These are phyloP conservation scores for Dunckerocampus dactyliophorus DNA, from an alignment of 2,113 vertebrate species.

Conservation along the genomic window DNA sequence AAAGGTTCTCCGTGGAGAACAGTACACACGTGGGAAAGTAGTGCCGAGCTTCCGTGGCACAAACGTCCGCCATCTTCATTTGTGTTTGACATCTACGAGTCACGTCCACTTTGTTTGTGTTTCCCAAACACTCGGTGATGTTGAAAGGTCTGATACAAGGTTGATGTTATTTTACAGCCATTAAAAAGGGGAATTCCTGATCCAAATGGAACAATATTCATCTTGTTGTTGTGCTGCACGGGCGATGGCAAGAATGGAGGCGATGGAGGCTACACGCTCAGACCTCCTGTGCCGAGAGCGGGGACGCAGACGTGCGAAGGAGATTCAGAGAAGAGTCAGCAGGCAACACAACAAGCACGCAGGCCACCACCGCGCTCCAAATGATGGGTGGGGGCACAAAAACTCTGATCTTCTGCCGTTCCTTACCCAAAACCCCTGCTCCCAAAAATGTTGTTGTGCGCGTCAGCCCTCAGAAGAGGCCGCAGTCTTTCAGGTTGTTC, in stretches of 20 bases:
- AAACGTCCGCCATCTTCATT: slow-evolving; percentile 15
- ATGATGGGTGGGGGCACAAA: slow-evolving; percentile 10
- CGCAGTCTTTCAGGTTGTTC: slow-evolving; percentile 99
- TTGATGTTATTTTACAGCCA: slow-evolving; percentile 38
- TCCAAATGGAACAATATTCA: slow-evolving; percentile 55
- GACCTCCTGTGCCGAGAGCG: slow-evolving; percentile 46
- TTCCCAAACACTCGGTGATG: too few relatives aligned
- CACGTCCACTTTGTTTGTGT: slow-evolving; percentile 14
- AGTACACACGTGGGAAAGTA: slow-evolving; percentile 41
- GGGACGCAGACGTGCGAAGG: slow-evolving; percentile 52
- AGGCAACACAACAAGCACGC: slow-evolving; percentile 70
- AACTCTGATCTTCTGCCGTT: not conserved
- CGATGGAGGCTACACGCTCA: slow-evolving; percentile 55
- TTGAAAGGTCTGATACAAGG: slow-evolving; percentile 5
- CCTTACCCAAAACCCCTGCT: slow-evolving; percentile 40
- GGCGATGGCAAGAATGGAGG: slow-evolving; percentile 33
- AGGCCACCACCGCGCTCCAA: slow-evolving; percentile 59
- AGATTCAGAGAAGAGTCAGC: slow-evolving; percentile 68
- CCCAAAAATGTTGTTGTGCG: too few relatives aligned
- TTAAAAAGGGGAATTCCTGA: slow-evolving; percentile 54
- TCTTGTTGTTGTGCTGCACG: slow-evolving; percentile 49
- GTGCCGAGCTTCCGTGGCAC: slow-evolving; percentile 29
- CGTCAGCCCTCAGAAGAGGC: slow-evolving; percentile 81
- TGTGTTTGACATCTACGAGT: slow-evolving; percentile 33
- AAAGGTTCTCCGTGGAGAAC: slow-evolving; percentile 69